Percentiles rank a stretch among this genome's conserved stretches.
These are phyloP conservation scores for Parnassius smintheus DNA, from an alignment of 2,888 invertebrate genomes.

Conservation along the genomic window DNA sequence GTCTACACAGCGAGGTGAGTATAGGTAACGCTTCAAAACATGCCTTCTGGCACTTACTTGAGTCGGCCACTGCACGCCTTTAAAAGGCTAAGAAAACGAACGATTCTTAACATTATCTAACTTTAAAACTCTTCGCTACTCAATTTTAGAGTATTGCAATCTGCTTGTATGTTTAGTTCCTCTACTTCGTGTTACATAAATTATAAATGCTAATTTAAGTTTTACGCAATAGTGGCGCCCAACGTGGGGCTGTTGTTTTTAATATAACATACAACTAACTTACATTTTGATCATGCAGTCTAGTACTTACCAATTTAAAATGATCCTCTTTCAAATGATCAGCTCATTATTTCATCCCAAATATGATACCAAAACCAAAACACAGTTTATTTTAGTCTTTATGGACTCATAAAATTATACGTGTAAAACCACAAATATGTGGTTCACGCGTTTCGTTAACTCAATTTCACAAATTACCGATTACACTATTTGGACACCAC, in stretches of 20 bases:
- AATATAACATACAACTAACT: too few species aligned
- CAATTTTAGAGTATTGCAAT: too few species aligned
- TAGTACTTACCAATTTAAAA: conserved; percentile 1
- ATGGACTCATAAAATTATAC: conserved; percentile 6
- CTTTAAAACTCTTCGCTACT: not conserved
- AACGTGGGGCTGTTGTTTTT: not conserved
- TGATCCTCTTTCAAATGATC: conserved; percentile 14
- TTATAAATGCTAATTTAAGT: too few species aligned
- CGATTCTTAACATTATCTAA: conserved; percentile 10
- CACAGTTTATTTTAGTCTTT: conserved; percentile 1
- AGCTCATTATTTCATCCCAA: conserved; percentile 16
- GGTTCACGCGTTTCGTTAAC: not conserved
- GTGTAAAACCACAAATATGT: not conserved
- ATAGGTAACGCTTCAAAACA: too few species aligned
- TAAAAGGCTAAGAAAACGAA: too few species aligned
- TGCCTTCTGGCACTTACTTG: too few species aligned
- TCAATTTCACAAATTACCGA: conserved; percentile 33
- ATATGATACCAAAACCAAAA: not conserved
- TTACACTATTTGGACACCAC: conserved; percentile 37
- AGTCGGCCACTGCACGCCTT: too few species aligned
- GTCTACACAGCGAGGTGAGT: too few species aligned
- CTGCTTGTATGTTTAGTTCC: too few species aligned
- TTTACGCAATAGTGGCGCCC: not conserved
- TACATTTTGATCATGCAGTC: not conserved
- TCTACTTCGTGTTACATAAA: too few species aligned